Conservation (phyloP, 64 coral and sea anemone genomes). For the Porites australiensis region DNA sequence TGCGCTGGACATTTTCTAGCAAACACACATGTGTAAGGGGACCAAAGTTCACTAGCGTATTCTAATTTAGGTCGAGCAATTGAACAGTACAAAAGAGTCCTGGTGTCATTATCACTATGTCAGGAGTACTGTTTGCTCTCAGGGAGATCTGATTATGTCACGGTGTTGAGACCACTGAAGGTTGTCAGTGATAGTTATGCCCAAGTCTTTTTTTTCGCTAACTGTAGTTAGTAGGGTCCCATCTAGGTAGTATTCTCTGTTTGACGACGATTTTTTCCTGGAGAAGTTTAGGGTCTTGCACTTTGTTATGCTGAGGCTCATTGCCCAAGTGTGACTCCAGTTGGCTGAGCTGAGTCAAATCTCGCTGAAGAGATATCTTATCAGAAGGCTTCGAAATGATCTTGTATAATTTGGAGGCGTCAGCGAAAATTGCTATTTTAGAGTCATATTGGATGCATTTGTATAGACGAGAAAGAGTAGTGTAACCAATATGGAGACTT, state of each 20-base stretch:
- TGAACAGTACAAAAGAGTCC: slow-evolving; percentile 54
- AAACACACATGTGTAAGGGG: slow-evolving; percentile 59
- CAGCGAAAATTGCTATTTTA: slow-evolving; percentile 66
- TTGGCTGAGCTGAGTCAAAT: slow-evolving; percentile 52
- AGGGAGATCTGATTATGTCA: slow-evolving; percentile 53
- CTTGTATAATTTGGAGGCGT: slow-evolving; percentile 40
- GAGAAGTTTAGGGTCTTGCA: slow-evolving; percentile 66
- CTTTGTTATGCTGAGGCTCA: slow-evolving; percentile 57
- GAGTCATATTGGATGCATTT: slow-evolving; percentile 60
- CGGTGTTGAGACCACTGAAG: slow-evolving; percentile 57
- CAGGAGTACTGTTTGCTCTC: slow-evolving; percentile 58
- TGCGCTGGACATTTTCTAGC: neutral
- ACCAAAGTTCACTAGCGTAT: slow-evolving; percentile 63
- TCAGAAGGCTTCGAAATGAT: slow-evolving; percentile 20
- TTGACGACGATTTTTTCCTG: slow-evolving; percentile 53
- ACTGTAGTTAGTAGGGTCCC: slow-evolving; percentile 37
- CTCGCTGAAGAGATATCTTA: neutral
- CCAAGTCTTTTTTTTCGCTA: slow-evolving; percentile 57
- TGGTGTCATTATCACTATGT: slow-evolving; percentile 57
- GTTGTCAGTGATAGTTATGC: slow-evolving; percentile 43
- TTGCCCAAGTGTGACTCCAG: slow-evolving; percentile 51
- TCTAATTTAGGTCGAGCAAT: slow-evolving; percentile 78
- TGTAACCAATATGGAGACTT: slow-evolving; percentile 63
- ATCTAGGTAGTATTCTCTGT: slow-evolving; percentile 13
- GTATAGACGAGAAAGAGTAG: slow-evolving; percentile 67